Base-by-base conservation (phyloP, 2,888 invertebrate species). In the Aphodius granarius region DNA sequence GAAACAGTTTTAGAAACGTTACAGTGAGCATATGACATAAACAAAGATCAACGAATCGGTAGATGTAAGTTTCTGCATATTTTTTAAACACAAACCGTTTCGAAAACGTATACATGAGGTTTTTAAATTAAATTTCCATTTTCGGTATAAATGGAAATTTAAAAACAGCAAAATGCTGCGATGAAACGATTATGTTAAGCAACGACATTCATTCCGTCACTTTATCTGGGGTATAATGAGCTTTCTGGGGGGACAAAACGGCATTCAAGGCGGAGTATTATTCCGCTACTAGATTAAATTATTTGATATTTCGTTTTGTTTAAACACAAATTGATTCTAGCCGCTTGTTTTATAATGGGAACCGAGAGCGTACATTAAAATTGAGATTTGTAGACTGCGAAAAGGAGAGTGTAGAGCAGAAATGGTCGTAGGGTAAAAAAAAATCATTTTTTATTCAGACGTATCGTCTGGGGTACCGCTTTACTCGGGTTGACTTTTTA, bases 301-400 rank as follows among this genome's bases (percentile, higher is more conserved):
- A 68, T 68, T 68, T 68, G 68, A 68, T 68, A 68, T 68, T 68
- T 68, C 22, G 68, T 68, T 68, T 68, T 68, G 21, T 21, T 22
- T 68, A 68, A 68, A 22, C 22, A n/a, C 68, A 21, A 68, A 68
- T 68, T 68, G 68, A 68, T 68, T 68, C 21, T 21, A 21, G 21
- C 21, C 22, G 68, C 21, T 68, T 68, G 22, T 22, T 20, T 21
- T 20, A 68, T 68, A 68, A 68, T 68, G 20, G 68, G 68, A 17
- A 18, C 5, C 68, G 68, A 21, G 9, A 13, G 43, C 3, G 43
- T 43, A 43, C 13, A 43, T 13, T 43, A 13, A 3, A 43, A 43
- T 43, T 43, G 43, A 43, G 13, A 43, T 43, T 43, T 43, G 43
- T 43, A 13, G 13, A 43, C 43, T 1, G 43, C 43, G 13, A 43